Evolutionary conservation across 2,113 vertebrate species (phyloP), one percentile per base, ranked within the genome.

Genomic region (Malurus cyaneus): DNA sequence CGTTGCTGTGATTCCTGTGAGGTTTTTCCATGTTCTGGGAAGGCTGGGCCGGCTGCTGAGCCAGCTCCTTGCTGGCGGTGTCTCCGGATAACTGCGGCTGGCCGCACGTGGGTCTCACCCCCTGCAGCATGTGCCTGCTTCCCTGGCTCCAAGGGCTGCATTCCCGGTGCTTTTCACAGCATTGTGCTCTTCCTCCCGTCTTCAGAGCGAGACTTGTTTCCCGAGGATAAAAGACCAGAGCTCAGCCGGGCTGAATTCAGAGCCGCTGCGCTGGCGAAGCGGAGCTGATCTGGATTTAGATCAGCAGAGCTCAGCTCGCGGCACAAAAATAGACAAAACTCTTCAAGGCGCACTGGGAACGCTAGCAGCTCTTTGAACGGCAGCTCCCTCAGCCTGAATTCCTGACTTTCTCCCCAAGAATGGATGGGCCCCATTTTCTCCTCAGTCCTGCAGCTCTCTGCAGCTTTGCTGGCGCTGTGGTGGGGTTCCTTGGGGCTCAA

Each of bases 401-500:
- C 50, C 47, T 46, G 23, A 46, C 80, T 65, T 77, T 61, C 20
- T 50, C 32, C 64, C 67, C 42, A 7, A 59, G 86, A 32, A 10
- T 20, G 78, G 39, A 42, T 3, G 13, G 34, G 14, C 16, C 32
- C 32, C 3, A 0, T 26, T 92, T 46, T 23, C 42, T 60, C 6
- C 64, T 18, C 64, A 28, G 34, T 12, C 39, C 53, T 53, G 53
- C 91, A 78, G 53, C 69, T 62, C 47, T 25, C 57, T 53, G 53
- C 61, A 62, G 54, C 47, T 66, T 19, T 57, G 50, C 44, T 65
- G 62, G 56, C 2, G 4, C 61, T 18, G 41, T 44, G n/a, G 24
- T 15, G 26, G 57, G 31, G 10, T 78, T n/a, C 56, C 2, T 0
- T 11, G 60, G 28, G 47, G 16, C 11, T 3, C 0, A 0, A 57